These are phyloP conservation scores for Itoplectis maculator DNA, from an alignment of 2,888 invertebrate species.

Conservation along the genomic window DNA sequence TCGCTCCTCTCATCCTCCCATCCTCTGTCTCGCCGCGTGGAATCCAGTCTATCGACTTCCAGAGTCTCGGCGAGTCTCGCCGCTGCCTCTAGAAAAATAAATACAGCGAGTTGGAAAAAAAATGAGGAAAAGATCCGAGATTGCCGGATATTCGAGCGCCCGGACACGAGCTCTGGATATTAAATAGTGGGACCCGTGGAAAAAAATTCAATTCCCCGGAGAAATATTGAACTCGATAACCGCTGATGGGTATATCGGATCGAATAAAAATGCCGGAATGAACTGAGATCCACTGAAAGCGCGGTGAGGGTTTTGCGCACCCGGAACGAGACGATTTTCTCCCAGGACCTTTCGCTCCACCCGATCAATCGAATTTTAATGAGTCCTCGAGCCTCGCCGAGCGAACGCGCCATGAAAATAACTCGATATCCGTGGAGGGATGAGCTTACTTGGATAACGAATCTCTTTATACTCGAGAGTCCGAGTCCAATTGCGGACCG, in stretches of 20 bases:
- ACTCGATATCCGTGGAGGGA: neutral
- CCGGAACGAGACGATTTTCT: neutral
- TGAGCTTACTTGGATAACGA: neutral
- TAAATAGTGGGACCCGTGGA: neutral
- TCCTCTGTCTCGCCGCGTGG: neutral
- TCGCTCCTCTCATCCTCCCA: conserved; percentile 11
- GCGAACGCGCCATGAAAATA: neutral
- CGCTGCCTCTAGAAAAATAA: conserved; percentile 16
- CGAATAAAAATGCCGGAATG: neutral
- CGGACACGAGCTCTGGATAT: neutral
- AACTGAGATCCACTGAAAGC: neutral
- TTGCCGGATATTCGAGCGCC: neutral
- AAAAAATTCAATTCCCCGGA: conserved; percentile 16
- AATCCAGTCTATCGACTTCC: neutral
- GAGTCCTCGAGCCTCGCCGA: neutral
- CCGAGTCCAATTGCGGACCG: neutral
- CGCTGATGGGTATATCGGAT: conserved; percentile 4
- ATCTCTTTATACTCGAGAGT: neutral
- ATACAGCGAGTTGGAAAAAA: neutral
- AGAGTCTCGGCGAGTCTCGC: neutral
- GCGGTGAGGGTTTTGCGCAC: neutral
- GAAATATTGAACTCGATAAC: conserved; percentile 35
- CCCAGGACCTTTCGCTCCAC: conserved; percentile 1
- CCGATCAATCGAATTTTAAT: conserved; percentile 36
- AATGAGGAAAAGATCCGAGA: neutral